Evolutionary conservation across 2,888 invertebrate genomes (phyloP).

Genomic region (Lobophora halterata): DNA sequence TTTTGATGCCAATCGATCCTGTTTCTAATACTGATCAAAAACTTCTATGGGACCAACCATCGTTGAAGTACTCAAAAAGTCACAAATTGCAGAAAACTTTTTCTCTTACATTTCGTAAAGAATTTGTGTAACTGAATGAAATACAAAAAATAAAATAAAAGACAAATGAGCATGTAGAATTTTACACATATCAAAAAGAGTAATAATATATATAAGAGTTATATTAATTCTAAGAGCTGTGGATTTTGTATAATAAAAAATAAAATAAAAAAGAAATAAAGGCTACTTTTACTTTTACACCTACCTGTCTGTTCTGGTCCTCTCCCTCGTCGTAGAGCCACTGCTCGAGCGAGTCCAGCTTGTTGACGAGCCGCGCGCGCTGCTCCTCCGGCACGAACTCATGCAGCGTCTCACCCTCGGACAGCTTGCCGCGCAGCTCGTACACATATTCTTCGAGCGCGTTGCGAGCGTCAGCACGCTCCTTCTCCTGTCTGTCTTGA

Average conservation of each 20-base stretch:
- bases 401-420: conserved; percentile 87
- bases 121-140: too few relatives aligned
- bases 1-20: too few relatives aligned
- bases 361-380: conserved; percentile 81
- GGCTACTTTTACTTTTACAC: background rate
- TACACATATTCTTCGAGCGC: conserved; percentile 99
- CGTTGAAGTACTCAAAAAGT: too few relatives aligned
- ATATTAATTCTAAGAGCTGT: background rate
- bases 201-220: too few relatives aligned
- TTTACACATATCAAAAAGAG: too few relatives aligned
- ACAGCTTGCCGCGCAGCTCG: conserved; percentile 94
- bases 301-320: conserved; percentile 87
- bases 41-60: too few relatives aligned
- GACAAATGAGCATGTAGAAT: too few relatives aligned
- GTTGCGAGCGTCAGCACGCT: conserved; percentile 97
- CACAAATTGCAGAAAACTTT: too few relatives aligned
- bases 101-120: too few relatives aligned
- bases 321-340: conserved; percentile 99
- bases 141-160: too few relatives aligned
- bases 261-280: conserved; percentile 47
- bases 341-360: conserved; percentile 92
- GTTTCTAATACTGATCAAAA: too few relatives aligned
- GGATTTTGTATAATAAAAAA: background rate
- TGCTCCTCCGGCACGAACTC: conserved; percentile 88
- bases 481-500: conserved; percentile 95